A percentile compares a stretch with the other conserved stretches of the same genome.
Evolutionary conservation across 2,113 vertebrate genomes (phyloP).

Genomic region (Hippolais icterina): DNA sequence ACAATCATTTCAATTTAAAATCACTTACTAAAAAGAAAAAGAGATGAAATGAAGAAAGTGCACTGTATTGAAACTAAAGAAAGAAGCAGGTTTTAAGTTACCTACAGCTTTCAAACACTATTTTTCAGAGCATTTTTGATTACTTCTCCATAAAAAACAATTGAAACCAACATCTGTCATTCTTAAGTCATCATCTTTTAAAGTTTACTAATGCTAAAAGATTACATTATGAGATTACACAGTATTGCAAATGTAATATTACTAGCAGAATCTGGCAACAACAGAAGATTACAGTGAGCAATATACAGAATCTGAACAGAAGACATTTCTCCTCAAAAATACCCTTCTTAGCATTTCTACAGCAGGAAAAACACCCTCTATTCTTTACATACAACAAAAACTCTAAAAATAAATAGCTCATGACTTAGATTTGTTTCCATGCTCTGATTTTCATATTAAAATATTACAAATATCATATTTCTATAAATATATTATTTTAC

Average conservation of each 20-base stretch:
- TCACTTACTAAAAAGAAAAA: background rate
- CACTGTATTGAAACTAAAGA: background rate
- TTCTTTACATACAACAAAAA: background rate
- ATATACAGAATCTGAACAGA: background rate
- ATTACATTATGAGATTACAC: background rate
- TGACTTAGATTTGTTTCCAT: background rate
- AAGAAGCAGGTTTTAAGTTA: background rate
- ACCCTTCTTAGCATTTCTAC: background rate
- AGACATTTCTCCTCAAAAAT: background rate
- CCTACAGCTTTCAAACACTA: background rate
- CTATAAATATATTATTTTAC: background rate
- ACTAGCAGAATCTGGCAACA: background rate
- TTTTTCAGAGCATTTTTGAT: background rate
- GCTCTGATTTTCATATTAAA: background rate
- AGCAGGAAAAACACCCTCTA: background rate
- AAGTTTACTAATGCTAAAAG: background rate
- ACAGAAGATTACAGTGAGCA: background rate
- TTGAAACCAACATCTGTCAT: background rate
- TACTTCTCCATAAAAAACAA: background rate
- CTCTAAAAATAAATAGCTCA: background rate
- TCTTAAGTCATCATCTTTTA: background rate
- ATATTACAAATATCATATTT: background rate
- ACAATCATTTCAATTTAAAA: background rate
- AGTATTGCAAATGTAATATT: background rate
- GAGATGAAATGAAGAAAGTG: background rate